Percentiles rank a stretch among this genome's conserved stretches.
Evolutionary conservation across 2,888 invertebrate genomes (phyloP).

Genomic region (Cepaea hortensis): DNA sequence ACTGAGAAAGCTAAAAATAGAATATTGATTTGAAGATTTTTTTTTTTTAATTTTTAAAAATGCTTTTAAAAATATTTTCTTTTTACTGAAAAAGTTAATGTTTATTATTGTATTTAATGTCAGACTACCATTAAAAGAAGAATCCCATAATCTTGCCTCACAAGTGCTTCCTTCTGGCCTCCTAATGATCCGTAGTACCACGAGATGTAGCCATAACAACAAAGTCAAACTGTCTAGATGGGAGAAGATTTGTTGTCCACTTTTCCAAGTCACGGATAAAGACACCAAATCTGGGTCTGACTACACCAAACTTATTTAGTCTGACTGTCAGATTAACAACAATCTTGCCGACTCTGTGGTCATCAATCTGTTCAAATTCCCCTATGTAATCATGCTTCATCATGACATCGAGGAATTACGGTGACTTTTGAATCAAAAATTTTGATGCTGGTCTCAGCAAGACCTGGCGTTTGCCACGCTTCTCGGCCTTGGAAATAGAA

Average conservation of each 20-base stretch:
- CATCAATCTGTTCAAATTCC: constrained; percentile 99
- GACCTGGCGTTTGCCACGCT: constrained; percentile 97
- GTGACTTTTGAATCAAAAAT: constrained; percentile 99
- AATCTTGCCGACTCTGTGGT: constrained; percentile 98
- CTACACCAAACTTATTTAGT: constrained; percentile 97
- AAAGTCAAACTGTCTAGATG: too few relatives aligned
- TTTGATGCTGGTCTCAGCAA: constrained; percentile 82
- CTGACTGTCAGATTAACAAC: constrained; percentile 98
- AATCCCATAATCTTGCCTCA: constrained; percentile 85
- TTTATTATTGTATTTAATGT: too few relatives aligned
- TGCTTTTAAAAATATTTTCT: constrained; percentile 85
- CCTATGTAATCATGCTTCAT: constrained; percentile 99
- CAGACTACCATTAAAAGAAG: too few relatives aligned
- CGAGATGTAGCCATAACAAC: too few relatives aligned
- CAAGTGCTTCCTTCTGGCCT: constrained; percentile 87
- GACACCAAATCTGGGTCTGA: too few relatives aligned
- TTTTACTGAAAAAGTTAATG: constrained; percentile 86
- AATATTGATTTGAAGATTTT: constrained; percentile 96
- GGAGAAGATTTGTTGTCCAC: too few relatives aligned
- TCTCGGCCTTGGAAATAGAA: constrained; percentile 89
- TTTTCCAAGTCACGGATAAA: too few relatives aligned
- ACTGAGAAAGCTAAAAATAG: constrained; percentile 83
- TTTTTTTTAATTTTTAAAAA: constrained; percentile 82
- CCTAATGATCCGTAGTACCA: too few relatives aligned
- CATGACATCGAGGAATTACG: constrained; percentile 99